These are phyloP conservation scores for Calycopis cecrops DNA, from an alignment of 1,140 invertebrate genomes.

Conservation along the genomic window DNA sequence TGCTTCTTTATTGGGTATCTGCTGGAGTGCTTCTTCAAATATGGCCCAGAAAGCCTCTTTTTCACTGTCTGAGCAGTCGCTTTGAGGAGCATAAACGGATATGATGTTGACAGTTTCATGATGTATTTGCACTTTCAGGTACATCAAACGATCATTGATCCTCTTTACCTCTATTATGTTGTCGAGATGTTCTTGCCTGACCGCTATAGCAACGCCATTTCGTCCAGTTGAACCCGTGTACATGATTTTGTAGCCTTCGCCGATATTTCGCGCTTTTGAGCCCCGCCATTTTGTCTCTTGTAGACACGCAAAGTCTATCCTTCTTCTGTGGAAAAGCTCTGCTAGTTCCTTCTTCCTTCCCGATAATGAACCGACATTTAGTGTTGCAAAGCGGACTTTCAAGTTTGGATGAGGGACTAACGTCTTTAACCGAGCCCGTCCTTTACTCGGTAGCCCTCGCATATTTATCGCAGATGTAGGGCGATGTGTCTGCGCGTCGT, in stretches of 20 bases:
- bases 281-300: conserved; percentile 23
- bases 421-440: conserved; percentile 23
- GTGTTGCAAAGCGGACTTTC: conserved; percentile 25
- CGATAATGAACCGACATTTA: conserved; percentile 24
- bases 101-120: conserved; percentile 5
- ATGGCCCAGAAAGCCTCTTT: too few species aligned
- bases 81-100: not conserved
- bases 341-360: conserved; percentile 26
- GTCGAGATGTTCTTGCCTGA: not conserved
- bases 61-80: not conserved
- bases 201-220: conserved; percentile 21
- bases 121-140: too few species aligned
- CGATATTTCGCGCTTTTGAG: conserved; percentile 21
- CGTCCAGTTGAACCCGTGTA: conserved; percentile 19
- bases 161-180: too few species aligned
- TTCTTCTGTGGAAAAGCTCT: conserved; percentile 20
- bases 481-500: conserved; percentile 25
- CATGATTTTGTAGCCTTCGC: conserved; percentile 22
- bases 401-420: conserved; percentile 17
- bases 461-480: conserved; percentile 24
- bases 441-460: conserved; percentile 21
- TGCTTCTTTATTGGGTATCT: conserved; percentile 14
- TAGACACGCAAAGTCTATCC: conserved; percentile 22
- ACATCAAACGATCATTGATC: too few species aligned
- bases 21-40: conserved; percentile 10